Base-by-base conservation (phyloP, 2,888 invertebrate species). In the Xylota segnis region DNA sequence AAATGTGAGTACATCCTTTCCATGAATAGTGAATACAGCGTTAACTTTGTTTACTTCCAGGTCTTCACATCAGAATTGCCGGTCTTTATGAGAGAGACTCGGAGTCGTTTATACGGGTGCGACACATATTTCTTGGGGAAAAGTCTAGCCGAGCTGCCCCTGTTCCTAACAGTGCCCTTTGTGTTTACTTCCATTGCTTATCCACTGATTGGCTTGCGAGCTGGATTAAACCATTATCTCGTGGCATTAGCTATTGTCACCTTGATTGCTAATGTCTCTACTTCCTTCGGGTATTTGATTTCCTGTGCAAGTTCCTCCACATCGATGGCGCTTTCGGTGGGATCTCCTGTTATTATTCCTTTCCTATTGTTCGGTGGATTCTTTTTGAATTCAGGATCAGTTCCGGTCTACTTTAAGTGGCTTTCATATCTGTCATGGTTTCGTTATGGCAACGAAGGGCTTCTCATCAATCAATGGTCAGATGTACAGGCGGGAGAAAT, bases 291-390 rank as follows among this genome's bases (percentile, higher is more conserved):
- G 45, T 99, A 98, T 92, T 93, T 98, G 88, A 96, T 98, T 90
- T 98, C 98, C 0, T 97, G 98, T 88, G 93, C 96, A 0, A 96
- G 97, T 88, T 95, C 94, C 82, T 96, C 95, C 83, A 95, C 97
- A 4, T 96, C 96, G 56, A 96, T 98, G 95, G 98, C 98, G 0
- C 93, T 98, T 1, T 96, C 98, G 0, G 94, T 99, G 68, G 97
- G 98, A 0, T 98, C 98, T 0, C 97, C 98, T 4, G 94, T 98
- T 79, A 96, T 98, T 88, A 97, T 99, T 81, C 98, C 99, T 0
- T 96, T 98, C 91, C 94, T 99, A 92, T 93, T 99, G 16, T 99
- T 99, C 91, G 98, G 98, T 79, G 99, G 99, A 52, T 98, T 98
- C 94, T 98, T 98, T 93, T 93, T 99, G 50, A 98, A 98, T 91